A percentile compares a stretch with the other conserved stretches of the same genome.
Evolutionary conservation across 2,113 vertebrate genomes (phyloP).

Genomic region (Parus major): DNA sequence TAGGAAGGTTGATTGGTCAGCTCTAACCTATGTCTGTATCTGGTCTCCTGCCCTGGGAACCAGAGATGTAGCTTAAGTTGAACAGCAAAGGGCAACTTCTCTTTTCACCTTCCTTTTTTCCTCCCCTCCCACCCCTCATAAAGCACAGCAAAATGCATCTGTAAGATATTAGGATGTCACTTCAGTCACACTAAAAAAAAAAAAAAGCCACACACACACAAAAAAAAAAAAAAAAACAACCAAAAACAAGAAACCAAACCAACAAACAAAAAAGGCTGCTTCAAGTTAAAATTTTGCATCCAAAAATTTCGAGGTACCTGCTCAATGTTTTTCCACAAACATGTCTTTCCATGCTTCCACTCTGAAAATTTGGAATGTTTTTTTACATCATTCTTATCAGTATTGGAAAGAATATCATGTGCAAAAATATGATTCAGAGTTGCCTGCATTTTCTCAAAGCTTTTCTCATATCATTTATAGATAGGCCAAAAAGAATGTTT

Average conservation of each 20-base stretch:
- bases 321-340: neutral
- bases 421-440: neutral
- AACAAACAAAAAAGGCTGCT: neutral
- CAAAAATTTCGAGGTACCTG: neutral
- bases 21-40: neutral
- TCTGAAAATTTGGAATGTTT: neutral
- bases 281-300: neutral
- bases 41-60: neutral
- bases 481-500: neutral
- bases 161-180: neutral
- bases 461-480: neutral
- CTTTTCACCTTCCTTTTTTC: neutral
- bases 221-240: too few relatives aligned
- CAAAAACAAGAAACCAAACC: too few relatives aligned
- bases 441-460: neutral
- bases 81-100: neutral
- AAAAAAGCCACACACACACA: neutral
- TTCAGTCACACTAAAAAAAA: accelerated
- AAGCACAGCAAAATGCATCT: neutral
- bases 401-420: neutral
- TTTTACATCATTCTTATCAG: neutral
- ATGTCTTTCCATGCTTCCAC: neutral
- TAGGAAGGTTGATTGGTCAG: neutral
- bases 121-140: accelerated
- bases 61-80: neutral